Base-by-base conservation (phyloP, 2,797 vertebrate species). In the Urocyon cinereoargenteus region DNA sequence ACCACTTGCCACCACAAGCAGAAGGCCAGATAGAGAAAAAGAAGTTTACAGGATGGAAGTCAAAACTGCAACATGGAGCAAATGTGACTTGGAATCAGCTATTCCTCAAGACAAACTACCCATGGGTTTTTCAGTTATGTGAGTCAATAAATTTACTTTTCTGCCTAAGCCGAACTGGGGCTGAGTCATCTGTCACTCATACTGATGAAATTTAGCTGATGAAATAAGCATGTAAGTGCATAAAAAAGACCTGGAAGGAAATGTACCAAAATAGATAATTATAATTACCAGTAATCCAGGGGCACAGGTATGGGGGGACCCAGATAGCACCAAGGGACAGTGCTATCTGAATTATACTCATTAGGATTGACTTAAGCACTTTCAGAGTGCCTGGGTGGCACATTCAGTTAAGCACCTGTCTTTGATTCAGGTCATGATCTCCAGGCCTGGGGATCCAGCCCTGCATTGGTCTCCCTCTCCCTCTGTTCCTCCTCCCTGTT, bases 301-400 rank as follows among this genome's bases (percentile, higher is more conserved):
- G 36, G 24, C 31, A 59, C 7, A 10, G 51, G 16, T 15, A 5
- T 5, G 13, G 61, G 12, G 14, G 0, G 1, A 28, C 15, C 5
- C 26, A 22, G 57, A 45, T 45, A 45, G 40, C 40, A 45, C 7
- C 40, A 45, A 45, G 59, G 72, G 64, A 57, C 55, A 49, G 55
- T 26, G 28, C 18, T 28, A 36, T 21, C 24, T 85, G 66, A 49
- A 96, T 15, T 31, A 64, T 4, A 72, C 0, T 22, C 34, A 28
- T 40, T 12, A 72, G 70, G 45, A 86, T 19, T 64, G 26, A 90
- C 40, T 31, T 5, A 36, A 3, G 11, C 11, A 86, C 21, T 53
- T 91, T 34, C 3, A 1, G 66, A n/a, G 66, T 0, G 2, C n/a
- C 66, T 68, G 66, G 66, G 18, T 21, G 66, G n/a, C n/a, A 34